Conservation (phyloP, 2,888 invertebrate genomes). For the Dendrolimus pini region DNA sequence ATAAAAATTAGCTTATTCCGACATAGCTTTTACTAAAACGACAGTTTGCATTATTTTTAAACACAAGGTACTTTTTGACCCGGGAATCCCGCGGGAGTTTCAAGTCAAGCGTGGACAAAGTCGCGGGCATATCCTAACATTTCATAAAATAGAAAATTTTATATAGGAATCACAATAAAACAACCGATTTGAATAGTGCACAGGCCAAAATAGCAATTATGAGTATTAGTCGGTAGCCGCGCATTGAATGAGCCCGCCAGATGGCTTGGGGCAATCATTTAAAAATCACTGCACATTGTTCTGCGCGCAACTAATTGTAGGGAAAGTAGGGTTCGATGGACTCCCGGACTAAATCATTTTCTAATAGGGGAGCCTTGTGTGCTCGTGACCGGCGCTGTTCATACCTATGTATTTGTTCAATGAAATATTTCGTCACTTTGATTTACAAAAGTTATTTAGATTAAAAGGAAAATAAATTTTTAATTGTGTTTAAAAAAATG, state of each 20-base stretch:
- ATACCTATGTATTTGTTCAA: neutral
- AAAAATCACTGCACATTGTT: conserved; percentile 77
- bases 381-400: neutral
- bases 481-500: no score
- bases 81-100: no score
- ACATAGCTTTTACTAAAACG: no score
- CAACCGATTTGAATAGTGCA: conserved; percentile 5
- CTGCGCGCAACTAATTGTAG: conserved; percentile 74
- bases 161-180: conserved; percentile 1
- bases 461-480: no score
- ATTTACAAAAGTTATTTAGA: no score
- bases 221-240: conserved; percentile 56
- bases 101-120: no score
- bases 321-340: conserved; percentile 69
- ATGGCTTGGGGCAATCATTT: conserved; percentile 68
- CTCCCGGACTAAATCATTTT: conserved; percentile 64
- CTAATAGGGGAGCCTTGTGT: conserved; percentile 44
- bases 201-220: conserved; percentile 50
- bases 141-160: neutral
- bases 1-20: no score
- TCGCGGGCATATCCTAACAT: neutral
- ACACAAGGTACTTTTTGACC: no score
- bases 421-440: neutral
- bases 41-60: no score
- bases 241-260: conserved; percentile 50